A percentile compares a stretch with the other conserved stretches of the same genome.
Evolutionary conservation across 2,888 invertebrate genomes (phyloP).

Genomic region (Agrotis puta): DNA sequence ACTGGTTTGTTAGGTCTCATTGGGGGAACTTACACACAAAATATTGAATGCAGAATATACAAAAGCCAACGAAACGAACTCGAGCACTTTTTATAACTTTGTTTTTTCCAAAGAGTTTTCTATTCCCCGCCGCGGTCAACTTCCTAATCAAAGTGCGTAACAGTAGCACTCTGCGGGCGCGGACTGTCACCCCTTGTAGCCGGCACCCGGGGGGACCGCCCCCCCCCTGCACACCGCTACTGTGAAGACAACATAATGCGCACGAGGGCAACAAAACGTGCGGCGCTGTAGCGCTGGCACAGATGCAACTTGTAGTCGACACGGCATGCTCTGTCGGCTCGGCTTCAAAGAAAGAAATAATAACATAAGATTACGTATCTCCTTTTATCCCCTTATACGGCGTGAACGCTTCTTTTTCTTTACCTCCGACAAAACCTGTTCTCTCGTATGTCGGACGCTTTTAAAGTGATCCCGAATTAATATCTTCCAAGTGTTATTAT

Average conservation of each 20-base stretch:
- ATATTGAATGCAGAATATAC: background rate
- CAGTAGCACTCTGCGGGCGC: background rate
- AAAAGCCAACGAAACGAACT: background rate
- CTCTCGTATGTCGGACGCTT: slow-evolving; percentile 81
- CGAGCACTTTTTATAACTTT: background rate
- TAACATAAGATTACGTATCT: slow-evolving; percentile 84
- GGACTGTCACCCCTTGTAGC: slow-evolving; percentile 1
- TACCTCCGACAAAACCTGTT: slow-evolving; percentile 84
- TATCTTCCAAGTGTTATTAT: slow-evolving; percentile 87
- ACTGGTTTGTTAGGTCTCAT: too few species aligned
- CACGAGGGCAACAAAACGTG: slow-evolving; percentile 44
- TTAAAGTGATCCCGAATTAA: slow-evolving; percentile 86
- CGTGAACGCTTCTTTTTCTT: slow-evolving; percentile 82
- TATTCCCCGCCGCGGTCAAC: background rate
- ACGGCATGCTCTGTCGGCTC: slow-evolving; percentile 72
- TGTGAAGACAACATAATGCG: slow-evolving; percentile 21
- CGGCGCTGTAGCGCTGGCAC: slow-evolving; percentile 29
- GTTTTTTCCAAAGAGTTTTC: background rate
- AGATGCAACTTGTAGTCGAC: slow-evolving; percentile 64
- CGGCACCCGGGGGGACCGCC: background rate
- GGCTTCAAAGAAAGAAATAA: slow-evolving; percentile 88
- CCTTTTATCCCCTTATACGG: slow-evolving; percentile 80
- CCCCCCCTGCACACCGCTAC: background rate
- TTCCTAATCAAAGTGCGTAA: slow-evolving; percentile 4
- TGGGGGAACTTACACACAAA: background rate